Base-by-base conservation (phyloP, 2,888 invertebrate species). In the Netelia virgata region DNA sequence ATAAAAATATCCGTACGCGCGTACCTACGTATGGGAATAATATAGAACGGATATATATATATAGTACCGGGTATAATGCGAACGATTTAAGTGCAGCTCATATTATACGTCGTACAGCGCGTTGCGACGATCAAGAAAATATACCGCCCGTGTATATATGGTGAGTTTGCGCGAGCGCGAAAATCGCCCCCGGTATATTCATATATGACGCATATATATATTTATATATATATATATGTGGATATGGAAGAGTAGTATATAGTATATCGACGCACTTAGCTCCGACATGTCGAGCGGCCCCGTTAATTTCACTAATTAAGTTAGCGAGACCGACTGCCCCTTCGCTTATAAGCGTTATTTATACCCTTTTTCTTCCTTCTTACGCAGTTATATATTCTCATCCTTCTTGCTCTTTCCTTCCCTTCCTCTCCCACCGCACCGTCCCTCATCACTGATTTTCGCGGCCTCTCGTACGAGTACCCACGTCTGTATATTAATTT, bases 241-340 rank as follows among this genome's bases (percentile, higher is more conserved):
- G 20, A 14, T 41, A 68, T 53, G 43, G 68, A 61, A 80, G 66
- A 80, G 66, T 23, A 23, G 23, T 18, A 53, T 66, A 53, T 59
- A 50, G 70, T 83, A 72, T 82, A 78, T 84, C 80, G 80, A 74
- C 64, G 87, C 89, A 90, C 86, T 92, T 90, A 92, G 90, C 91
- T 89, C 80, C 84, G 87, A 85, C 89, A 90, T 90, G 92, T 89
- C 86, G 90, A 91, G 89, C 89, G 88, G 88, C 86, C 84, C 90
- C 89, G 93, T 93, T 93, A 93, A 93, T 93, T 93, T 91, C 83
- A 90, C 93, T 93, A 93, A 93, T 93, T 92, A 91, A 93, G 91
- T 93, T 93, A 93, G 92, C 92, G 88, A 87, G 87, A 82, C 83
- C 87, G 83, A 86, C 83, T 86, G 86, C 85, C 86, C 78, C 72